These are phyloP conservation scores for Beaufortia kweichowensis DNA, from an alignment of 2,113 vertebrate species.

Conservation along the genomic window DNA sequence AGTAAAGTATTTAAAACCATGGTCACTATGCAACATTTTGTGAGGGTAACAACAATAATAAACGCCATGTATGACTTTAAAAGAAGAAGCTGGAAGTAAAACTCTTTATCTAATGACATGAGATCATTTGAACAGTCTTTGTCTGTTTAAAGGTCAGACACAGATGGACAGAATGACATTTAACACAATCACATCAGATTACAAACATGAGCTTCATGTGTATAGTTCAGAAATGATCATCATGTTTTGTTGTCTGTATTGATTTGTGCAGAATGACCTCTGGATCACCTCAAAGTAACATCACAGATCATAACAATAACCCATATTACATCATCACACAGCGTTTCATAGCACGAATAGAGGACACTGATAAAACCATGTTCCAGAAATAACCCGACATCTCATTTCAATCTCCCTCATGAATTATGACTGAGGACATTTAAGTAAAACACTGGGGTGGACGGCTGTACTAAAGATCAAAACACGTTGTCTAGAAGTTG, in stretches of 20 bases:
- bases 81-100: background rate
- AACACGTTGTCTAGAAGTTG: slow-evolving; percentile 7
- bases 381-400: slow-evolving; percentile 13
- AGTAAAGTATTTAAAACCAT: too few relatives aligned
- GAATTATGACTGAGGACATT: slow-evolving; percentile 23
- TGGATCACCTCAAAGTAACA: slow-evolving; percentile 16
- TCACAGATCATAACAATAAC: background rate
- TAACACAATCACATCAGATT: background rate
- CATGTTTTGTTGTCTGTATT: background rate
- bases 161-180: slow-evolving; percentile 19
- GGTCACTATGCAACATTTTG: too few relatives aligned
- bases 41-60: too few relatives aligned
- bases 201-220: background rate
- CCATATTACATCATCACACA: too few relatives aligned
- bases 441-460: background rate
- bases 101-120: background rate
- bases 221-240: background rate
- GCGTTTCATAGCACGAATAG: background rate
- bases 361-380: slow-evolving; percentile 14
- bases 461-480: background rate
- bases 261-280: slow-evolving; percentile 23
- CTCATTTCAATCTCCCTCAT: slow-evolving; percentile 15
- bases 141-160: background rate
- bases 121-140: too few relatives aligned
- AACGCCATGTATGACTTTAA: background rate